Conservation (phyloP, 1,140 invertebrate genomes). For the Caenorhabditis brenneri region DNA sequence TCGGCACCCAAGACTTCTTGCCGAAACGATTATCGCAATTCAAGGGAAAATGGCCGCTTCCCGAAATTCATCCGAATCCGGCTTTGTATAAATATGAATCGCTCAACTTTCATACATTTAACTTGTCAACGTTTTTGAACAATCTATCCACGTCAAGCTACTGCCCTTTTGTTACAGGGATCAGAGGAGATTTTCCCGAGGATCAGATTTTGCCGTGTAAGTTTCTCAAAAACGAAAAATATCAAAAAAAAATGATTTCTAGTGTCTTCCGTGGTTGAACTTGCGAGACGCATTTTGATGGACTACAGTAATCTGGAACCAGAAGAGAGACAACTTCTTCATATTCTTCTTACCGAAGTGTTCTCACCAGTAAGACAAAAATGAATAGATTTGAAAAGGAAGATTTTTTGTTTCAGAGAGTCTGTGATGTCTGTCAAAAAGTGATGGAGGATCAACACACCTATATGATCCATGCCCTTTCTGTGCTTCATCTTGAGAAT, state of each 20-base stretch:
- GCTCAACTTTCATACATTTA: neutral
- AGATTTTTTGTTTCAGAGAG: neutral
- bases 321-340: constrained; percentile 7
- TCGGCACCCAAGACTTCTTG: constrained; percentile 15
- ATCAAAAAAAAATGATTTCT: neutral
- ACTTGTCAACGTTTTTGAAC: neutral
- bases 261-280: constrained; percentile 3
- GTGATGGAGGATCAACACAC: constrained; percentile 7
- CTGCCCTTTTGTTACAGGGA: neutral
- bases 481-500: neutral
- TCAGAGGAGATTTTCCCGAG: neutral
- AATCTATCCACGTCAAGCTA: neutral
- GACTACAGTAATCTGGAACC: constrained; percentile 3
- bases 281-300: constrained; percentile 2
- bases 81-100: constrained; percentile 1
- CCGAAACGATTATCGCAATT: constrained; percentile 19
- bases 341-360: neutral
- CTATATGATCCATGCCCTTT: constrained; percentile 1
- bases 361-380: neutral
- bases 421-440: constrained; percentile 22
- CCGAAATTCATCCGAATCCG: constrained; percentile 5
- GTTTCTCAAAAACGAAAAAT: neutral
- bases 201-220: constrained; percentile 3
- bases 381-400: neutral
- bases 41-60: neutral